Base-by-base conservation (phyloP, 2,113 vertebrate genomes). In the Peromyscus maniculatus region DNA sequence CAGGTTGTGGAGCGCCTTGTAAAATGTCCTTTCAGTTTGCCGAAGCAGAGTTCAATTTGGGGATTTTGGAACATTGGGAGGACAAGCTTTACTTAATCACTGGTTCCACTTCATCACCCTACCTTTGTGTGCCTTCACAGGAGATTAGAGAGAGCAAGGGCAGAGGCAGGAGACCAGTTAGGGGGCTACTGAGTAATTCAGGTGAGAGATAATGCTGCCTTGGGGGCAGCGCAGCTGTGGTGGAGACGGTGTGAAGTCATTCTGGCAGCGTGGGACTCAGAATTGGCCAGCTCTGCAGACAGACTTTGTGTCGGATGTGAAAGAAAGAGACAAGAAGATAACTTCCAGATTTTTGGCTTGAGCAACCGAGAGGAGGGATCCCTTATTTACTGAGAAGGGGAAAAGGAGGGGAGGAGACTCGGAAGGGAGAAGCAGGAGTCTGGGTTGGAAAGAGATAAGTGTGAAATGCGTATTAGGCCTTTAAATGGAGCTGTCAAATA, bases 371-470 rank as follows among this genome's bases (percentile, higher is more conserved):
- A 96, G 72, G 82, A 94, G 52, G n/a, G 36, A 46, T 16, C 49
- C 88, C 43, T 69, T 95, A 46, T 77, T 94, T 94, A 89, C 91
- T 12, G 67, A 95, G 84, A 94, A 82, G 39, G 57, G 36, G 43
- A 82, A 92, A 86, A 67, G 57, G 12, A 67, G 93, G 62, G 96
- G 92, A 97, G 87, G 95, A 91, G 77, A 12, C 87, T 95, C 75
- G 84, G 78, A 59, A 93, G 71, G 83, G 57, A 74, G 95, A 93
- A 94, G 78, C 77, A 78, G 91, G 94, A 93, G 67, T 96, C 94
- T 78, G 86, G 28, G 74, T 91, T 91, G 91, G 89, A 67, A 78
- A 17, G 55, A 97, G 96, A 96, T 96, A 96, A 92, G 72, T 86
- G 62, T 96, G 82, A 96, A 78, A 89, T 91, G 52, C 4, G 1